Conservation (phyloP, 2,113 vertebrate genomes). For the Corythornis madagascariensis region DNA sequence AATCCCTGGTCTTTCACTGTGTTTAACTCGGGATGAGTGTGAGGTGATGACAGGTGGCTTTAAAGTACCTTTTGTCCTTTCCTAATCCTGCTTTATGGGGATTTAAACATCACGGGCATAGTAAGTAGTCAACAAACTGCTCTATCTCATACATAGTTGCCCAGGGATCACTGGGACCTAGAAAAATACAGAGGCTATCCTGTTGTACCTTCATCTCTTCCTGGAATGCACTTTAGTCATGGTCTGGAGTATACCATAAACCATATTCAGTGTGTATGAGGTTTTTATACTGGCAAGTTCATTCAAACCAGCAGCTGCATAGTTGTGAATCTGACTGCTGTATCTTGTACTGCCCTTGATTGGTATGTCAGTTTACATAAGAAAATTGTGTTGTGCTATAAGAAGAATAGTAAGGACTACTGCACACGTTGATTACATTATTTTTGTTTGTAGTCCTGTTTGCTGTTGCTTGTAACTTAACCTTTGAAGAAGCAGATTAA, state of each 20-base stretch:
- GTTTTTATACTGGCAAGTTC: background rate
- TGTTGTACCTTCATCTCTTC: background rate
- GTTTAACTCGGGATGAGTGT: conserved; percentile 16
- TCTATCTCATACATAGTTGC: background rate
- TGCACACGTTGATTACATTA: background rate
- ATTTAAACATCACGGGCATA: conserved; percentile 49
- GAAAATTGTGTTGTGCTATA: background rate
- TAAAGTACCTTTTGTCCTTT: conserved; percentile 63
- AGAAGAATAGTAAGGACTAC: background rate
- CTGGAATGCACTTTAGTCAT: background rate
- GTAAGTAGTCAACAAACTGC: conserved; percentile 10
- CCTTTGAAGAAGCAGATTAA: background rate
- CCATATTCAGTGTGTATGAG: background rate
- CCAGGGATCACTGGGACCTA: background rate
- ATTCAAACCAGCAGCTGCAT: background rate
- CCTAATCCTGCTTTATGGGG: conserved; percentile 59
- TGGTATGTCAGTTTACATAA: background rate
- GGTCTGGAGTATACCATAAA: background rate
- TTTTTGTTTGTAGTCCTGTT: background rate
- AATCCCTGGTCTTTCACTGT: conserved; percentile 32
- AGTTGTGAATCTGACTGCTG: background rate
- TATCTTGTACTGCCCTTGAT: background rate
- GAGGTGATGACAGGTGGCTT: conserved; percentile 62
- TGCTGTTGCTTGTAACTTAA: background rate
- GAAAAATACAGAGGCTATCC: background rate